These are phyloP conservation scores for Sebastes diploproa DNA, from an alignment of 2,797 vertebrate genomes.

Conservation along the genomic window DNA sequence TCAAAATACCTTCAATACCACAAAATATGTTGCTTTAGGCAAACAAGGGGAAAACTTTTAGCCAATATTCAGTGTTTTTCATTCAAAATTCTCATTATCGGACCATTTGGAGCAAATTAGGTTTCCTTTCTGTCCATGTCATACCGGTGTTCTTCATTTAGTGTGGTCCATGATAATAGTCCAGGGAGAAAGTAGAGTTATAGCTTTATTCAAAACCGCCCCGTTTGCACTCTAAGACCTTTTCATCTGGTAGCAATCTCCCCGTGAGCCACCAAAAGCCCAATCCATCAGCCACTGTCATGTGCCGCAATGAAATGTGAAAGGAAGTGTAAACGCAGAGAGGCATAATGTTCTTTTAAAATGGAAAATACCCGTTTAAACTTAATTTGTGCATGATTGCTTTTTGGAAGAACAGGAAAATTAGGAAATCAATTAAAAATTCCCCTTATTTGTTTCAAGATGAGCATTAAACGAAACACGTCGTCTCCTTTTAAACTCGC, in stretches of 20 bases:
- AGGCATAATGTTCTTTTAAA: conserved; percentile 79
- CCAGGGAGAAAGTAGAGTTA: conserved; percentile 51
- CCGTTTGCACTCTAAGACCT: conserved; percentile 76
- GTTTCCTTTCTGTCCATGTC: conserved; percentile 45
- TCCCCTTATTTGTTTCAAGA: conserved; percentile 70
- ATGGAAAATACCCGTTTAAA: conserved; percentile 79
- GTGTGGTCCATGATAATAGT: conserved; percentile 46
- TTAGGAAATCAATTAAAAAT: conserved; percentile 56
- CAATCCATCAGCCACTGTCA: conserved; percentile 85
- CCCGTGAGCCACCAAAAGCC: conserved; percentile 77
- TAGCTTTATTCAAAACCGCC: conserved; percentile 67
- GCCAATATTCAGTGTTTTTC: not conserved
- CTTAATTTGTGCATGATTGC: conserved; percentile 75
- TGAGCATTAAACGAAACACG: conserved; percentile 60
- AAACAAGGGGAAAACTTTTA: conserved; percentile 25
- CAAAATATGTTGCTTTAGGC: conserved; percentile 58
- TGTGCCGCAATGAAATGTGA: conserved; percentile 70
- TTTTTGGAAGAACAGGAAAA: conserved; percentile 61
- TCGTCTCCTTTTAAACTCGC: conserved; percentile 48
- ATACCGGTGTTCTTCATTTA: conserved; percentile 58
- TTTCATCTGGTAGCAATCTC: conserved; percentile 88
- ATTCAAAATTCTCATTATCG: conserved; percentile 34
- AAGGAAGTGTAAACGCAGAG: conserved; percentile 66
- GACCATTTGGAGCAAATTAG: conserved; percentile 46
- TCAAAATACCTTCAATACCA: conserved; percentile 41